phyloP scores from a whole-genome alignment of 1,140 invertebrate species.

The Hycleus cichorii region DNA sequence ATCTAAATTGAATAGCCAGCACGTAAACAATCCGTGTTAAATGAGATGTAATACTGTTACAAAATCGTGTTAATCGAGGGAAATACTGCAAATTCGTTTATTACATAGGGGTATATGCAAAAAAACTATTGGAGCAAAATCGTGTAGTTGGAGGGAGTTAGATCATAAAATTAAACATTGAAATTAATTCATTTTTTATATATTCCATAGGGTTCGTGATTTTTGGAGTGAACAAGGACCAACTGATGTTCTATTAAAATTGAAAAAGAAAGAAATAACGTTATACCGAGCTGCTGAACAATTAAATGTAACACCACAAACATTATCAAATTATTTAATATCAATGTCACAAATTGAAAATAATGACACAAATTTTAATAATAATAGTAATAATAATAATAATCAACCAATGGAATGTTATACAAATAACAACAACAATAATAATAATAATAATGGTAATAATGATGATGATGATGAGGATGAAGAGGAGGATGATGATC shows the following conservation, averaged over 20 bases:
- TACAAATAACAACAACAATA: slow-evolving; percentile 40
- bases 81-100: no score
- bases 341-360: slow-evolving; percentile 49
- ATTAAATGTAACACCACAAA: slow-evolving; percentile 64
- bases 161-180: no score
- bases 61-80: no score
- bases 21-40: no score
- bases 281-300: slow-evolving; percentile 63
- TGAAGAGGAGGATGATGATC: slow-evolving; percentile 6
- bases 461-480: not conserved
- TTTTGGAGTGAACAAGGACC: slow-evolving; percentile 70
- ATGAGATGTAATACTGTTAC: no score
- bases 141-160: no score
- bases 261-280: slow-evolving; percentile 63
- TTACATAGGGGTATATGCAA: no score
- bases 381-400: slow-evolving; percentile 16
- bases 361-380: slow-evolving; percentile 41
- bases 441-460: slow-evolving; percentile 26
- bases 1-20: no score
- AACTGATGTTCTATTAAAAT: slow-evolving; percentile 59
- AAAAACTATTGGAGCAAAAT: no score
- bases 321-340: slow-evolving; percentile 61
- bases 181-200: slow-evolving; percentile 3
- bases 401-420: slow-evolving; percentile 5
- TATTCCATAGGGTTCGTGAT: slow-evolving; percentile 55